Base-by-base conservation (phyloP, 2,888 invertebrate species). In the Timema cristinae region DNA sequence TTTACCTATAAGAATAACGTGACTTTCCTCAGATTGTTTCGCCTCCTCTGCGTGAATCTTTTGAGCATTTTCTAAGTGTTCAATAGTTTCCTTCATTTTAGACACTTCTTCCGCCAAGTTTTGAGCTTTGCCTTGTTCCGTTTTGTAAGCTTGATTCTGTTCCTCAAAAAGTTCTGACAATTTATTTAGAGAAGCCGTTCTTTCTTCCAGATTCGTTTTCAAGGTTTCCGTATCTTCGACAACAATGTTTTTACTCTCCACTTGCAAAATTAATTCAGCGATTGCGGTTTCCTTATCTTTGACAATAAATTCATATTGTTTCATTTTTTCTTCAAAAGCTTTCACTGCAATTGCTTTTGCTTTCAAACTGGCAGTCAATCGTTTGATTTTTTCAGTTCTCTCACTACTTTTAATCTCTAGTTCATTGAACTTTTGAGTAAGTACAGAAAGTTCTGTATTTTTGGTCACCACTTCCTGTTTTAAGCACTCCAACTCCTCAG, bases 371-470 rank as follows among this genome's bases (percentile, higher is more conserved):
- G 90, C 86, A 0, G 91, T 93, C 77, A 91, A 88, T 78, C 92
- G 92, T 79, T 92, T 93, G 79, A 92, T 85, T 81, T 92, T 93
- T 72, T 92, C 92, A 70, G 90, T 81, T 74, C 91, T 87, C 69
- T 90, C 89, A 59, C 11, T 52, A 15, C 66, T 11, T 49, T 69
- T 68, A 15, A n/a, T 50, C 59, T 71, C 70, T 48, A n/a, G 48
- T 70, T 54, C 66, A 71, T 78, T 81, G 73, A 82, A 81, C 71
- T 81, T 81, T 15, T 81, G 80, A 67, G 80, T 81, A 68, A 59
- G 51, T 68, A 50, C 59, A 59, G 50, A 56, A 32, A 56, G n/a
- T 59, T 82, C 80, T 72, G 81, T 81, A 10, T 80, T 81, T 69
- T 83, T 81, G 73, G 72, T 73, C 54, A 79, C 79, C 11, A 80